A percentile compares a stretch with the other conserved stretches of the same genome.
Evolutionary conservation across 2,888 invertebrate genomes (phyloP).

Genomic region (Melieria picta): DNA sequence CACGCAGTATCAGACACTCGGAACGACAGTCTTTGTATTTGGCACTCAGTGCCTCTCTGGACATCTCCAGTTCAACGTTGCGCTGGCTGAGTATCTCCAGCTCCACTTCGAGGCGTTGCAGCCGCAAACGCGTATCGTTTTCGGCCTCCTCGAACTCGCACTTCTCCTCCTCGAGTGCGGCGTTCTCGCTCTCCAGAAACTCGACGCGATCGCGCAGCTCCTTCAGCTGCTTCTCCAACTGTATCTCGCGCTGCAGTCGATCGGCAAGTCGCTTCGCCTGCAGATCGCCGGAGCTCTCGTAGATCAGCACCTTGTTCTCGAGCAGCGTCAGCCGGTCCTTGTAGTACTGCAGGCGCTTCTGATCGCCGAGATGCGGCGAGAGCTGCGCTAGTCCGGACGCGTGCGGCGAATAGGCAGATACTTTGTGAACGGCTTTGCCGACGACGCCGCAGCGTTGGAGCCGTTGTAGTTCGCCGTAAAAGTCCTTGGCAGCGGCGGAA

Average conservation of each 20-base stretch:
- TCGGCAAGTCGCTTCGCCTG: conserved; percentile 72
- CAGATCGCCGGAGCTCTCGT: conserved; percentile 74
- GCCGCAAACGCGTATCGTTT: conserved; percentile 72
- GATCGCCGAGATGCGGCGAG: conserved; percentile 59
- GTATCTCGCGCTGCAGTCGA: conserved; percentile 72
- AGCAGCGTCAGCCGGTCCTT: conserved; percentile 73
- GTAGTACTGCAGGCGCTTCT: conserved; percentile 73
- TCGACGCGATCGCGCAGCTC: conserved; percentile 68
- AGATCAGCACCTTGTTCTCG: conserved; percentile 74
- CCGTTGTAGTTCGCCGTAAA: conserved; percentile 72
- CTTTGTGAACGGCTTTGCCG: conserved; percentile 44
- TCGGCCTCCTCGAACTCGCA: conserved; percentile 81
- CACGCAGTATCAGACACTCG: conserved; percentile 59
- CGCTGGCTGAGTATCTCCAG: conserved; percentile 69
- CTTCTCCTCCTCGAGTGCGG: conserved; percentile 75
- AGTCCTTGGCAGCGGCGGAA: conserved; percentile 63
- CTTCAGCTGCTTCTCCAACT: conserved; percentile 68
- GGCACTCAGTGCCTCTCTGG: conserved; percentile 71
- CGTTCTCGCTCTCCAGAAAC: conserved; percentile 73
- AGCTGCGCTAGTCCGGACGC: conserved; percentile 33
- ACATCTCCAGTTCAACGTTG: conserved; percentile 69
- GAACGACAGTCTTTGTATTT: conserved; percentile 68
- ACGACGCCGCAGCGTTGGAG: conserved; percentile 42
- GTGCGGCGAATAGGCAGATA: conserved; percentile 41
- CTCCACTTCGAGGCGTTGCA: conserved; percentile 72